Percentiles rank a stretch among this genome's conserved stretches.
Evolutionary conservation across 2,113 vertebrate species (phyloP).

Genomic region (Sylvilagus bachmani): DNA sequence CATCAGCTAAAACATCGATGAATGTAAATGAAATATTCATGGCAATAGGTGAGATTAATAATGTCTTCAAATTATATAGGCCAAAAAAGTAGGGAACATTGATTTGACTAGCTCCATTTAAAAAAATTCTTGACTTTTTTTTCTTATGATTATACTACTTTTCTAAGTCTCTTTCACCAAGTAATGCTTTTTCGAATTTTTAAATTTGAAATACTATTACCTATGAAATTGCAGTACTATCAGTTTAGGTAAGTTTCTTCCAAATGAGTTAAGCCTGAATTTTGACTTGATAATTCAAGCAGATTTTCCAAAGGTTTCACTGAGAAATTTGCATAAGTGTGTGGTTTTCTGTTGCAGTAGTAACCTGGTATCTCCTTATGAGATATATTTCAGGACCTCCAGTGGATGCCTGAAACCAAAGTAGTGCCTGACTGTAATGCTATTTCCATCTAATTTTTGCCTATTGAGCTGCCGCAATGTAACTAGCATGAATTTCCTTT

Average conservation of each 20-base stretch:
- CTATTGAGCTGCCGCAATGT: not conserved
- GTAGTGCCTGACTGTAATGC: too few relatives aligned
- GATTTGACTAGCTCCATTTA: not conserved
- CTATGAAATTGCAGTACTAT: not conserved
- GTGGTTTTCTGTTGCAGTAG: not conserved
- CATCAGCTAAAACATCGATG: slow-evolving; percentile 98
- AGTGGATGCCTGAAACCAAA: not conserved
- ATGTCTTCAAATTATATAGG: not conserved
- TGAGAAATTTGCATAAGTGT: not conserved
- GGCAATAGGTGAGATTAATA: slow-evolving; percentile 95
- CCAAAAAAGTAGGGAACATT: not conserved
- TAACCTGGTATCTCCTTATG: not conserved
- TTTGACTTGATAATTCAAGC: slow-evolving; percentile 19
- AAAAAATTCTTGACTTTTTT: not conserved
- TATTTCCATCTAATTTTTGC: not conserved
- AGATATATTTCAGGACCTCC: not conserved
- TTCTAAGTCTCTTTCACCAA: not conserved
- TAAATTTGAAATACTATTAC: slow-evolving; percentile 7
- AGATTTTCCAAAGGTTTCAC: slow-evolving; percentile 22
- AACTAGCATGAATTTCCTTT: not conserved
- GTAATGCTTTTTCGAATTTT: slow-evolving; percentile 11
- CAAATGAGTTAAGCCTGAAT: not conserved
- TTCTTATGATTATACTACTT: not conserved
- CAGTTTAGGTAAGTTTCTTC: not conserved
- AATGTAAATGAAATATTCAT: slow-evolving; percentile 99